phyloP scores from a whole-genome alignment of 53 echinoderm and acorn worm genomes.

The Paracentrotus lividus region DNA sequence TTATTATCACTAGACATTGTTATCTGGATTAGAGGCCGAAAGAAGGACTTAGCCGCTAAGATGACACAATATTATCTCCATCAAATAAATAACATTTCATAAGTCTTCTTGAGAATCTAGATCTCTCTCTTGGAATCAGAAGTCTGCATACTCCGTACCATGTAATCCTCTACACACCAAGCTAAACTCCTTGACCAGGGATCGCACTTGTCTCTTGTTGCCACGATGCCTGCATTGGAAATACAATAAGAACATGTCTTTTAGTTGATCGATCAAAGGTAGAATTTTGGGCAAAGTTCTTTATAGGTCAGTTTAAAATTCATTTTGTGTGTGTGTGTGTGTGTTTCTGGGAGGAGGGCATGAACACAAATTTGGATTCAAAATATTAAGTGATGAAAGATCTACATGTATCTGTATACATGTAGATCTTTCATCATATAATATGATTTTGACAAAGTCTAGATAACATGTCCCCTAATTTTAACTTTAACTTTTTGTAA shows the following conservation, averaged over 20 bases:
- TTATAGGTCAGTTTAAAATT: too few species aligned
- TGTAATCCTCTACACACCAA: slow-evolving; percentile 94
- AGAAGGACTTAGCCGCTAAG: not conserved
- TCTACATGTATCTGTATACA: too few species aligned
- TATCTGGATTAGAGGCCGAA: not conserved
- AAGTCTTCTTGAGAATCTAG: not conserved
- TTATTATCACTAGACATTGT: not conserved
- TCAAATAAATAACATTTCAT: not conserved
- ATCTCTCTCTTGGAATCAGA: slow-evolving; percentile 47
- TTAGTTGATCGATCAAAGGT: too few species aligned
- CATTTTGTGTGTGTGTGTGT: too few species aligned
- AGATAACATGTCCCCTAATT: too few species aligned
- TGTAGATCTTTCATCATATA: too few species aligned
- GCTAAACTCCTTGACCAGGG: slow-evolving; percentile 93
- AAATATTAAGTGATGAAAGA: too few species aligned
- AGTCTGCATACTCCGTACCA: slow-evolving; percentile 96
- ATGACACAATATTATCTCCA: not conserved
- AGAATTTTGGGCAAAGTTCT: too few species aligned
- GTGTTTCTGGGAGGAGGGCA: too few species aligned
- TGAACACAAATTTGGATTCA: too few species aligned
- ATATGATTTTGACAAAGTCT: too few species aligned
- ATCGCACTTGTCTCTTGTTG: slow-evolving; percentile 89
- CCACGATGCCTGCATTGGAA: slow-evolving; percentile 79
- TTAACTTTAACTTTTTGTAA: too few species aligned
- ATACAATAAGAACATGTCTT: not conserved